Percentiles rank a stretch among this genome's conserved stretches.
These are phyloP conservation scores for Dysmachus trigonus DNA, from an alignment of 2,888 invertebrate genomes.

Conservation along the genomic window DNA sequence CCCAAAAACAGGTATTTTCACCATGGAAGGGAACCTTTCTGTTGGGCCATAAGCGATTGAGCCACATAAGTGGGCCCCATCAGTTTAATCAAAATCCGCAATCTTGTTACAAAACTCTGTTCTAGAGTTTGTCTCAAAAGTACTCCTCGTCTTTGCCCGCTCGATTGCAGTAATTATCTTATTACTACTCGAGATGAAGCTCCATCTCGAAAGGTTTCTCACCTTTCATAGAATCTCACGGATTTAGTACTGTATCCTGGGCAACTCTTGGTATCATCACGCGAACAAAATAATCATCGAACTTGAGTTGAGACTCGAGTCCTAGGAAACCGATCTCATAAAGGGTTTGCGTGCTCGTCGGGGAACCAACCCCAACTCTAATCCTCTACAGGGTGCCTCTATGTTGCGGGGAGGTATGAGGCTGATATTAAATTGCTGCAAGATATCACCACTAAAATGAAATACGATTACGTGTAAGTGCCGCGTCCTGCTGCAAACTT, in stretches of 20 bases:
- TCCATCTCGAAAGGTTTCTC: not conserved
- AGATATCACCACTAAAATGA: constrained; percentile 1
- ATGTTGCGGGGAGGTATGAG: not conserved
- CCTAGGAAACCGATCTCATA: not conserved
- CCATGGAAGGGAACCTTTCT: not conserved
- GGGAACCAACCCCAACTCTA: not conserved
- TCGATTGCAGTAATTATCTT: not conserved
- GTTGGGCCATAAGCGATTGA: not conserved
- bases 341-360: not conserved
- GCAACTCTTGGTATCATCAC: not conserved
- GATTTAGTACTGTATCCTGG: not conserved
- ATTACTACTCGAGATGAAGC: not conserved
- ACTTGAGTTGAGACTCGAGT: not conserved
- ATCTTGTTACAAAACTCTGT: not conserved
- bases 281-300: constrained; percentile 12
- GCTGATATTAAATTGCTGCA: not conserved
- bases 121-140: not conserved
- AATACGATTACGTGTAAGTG: constrained; percentile 14
- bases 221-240: not conserved
- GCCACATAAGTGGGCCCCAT: not conserved
- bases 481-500: not conserved
- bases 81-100: not conserved
- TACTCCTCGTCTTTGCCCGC: not conserved
- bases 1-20: not conserved
- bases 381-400: not conserved